Evolutionary conservation across 1,140 invertebrate species (phyloP).

Genomic region (Zophobas atratus): DNA sequence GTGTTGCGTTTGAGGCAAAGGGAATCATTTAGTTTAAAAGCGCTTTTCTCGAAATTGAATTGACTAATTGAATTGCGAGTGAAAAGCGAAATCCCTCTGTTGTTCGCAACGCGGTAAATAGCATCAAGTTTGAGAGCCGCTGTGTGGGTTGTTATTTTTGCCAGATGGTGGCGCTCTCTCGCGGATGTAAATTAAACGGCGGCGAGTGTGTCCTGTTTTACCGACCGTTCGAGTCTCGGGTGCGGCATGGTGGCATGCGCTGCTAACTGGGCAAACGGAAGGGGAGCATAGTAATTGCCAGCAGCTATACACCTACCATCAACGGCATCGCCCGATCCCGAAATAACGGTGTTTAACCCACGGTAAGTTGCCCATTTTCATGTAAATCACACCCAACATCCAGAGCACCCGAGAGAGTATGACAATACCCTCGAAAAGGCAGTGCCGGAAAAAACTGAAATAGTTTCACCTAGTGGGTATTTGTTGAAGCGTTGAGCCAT

Average conservation of each 20-base stretch:
- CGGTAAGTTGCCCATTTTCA: slow-evolving; percentile 60
- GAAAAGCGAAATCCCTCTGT: too few species aligned
- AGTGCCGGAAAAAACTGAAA: slow-evolving; percentile 51
- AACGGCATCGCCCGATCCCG: slow-evolving; percentile 47
- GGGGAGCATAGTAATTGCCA: slow-evolving; percentile 36
- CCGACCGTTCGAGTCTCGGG: slow-evolving; percentile 50
- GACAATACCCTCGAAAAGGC: slow-evolving; percentile 43
- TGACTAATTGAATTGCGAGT: too few species aligned
- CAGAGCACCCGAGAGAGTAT: slow-evolving; percentile 50
- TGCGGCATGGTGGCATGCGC: slow-evolving; percentile 59
- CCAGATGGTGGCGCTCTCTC: slow-evolving; percentile 11
- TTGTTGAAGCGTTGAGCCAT: slow-evolving; percentile 60
- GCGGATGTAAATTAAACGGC: not conserved
- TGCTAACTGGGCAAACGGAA: slow-evolving; percentile 19
- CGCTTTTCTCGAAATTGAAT: too few species aligned
- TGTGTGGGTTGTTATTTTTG: not conserved
- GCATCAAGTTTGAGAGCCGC: too few species aligned
- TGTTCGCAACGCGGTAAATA: too few species aligned
- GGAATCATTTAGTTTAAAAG: too few species aligned
- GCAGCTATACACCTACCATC: slow-evolving; percentile 43
- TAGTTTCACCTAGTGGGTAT: slow-evolving; percentile 55
- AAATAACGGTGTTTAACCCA: slow-evolving; percentile 59
- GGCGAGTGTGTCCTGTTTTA: slow-evolving; percentile 8
- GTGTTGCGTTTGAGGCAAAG: too few species aligned
- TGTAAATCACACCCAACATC: slow-evolving; percentile 51